A percentile compares a stretch with the other conserved stretches of the same genome.
phyloP scores from a whole-genome alignment of 2,113 vertebrate genomes.

The Cochlearius cochlearius region DNA sequence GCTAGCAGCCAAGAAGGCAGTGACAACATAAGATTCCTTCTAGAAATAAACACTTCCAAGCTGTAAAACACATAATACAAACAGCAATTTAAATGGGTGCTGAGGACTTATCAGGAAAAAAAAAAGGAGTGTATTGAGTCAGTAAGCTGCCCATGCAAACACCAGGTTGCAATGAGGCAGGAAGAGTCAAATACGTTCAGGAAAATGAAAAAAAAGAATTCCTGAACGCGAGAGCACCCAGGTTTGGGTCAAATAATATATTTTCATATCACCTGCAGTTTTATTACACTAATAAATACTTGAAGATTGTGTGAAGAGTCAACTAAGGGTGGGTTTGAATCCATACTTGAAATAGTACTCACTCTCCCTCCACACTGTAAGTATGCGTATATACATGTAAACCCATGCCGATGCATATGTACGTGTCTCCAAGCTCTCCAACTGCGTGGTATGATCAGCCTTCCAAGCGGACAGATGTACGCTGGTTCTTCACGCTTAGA shows the following conservation, averaged over 20 bases:
- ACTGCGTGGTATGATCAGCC: rapidly evolving
- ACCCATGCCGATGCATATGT: not conserved
- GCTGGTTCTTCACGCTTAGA: not conserved
- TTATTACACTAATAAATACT: not conserved
- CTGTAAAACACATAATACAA: not conserved
- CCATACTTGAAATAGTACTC: not conserved
- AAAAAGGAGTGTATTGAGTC: not conserved
- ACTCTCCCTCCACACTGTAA: not conserved
- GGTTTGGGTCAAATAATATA: not conserved
- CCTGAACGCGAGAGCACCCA: not conserved
- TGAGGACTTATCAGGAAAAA: not conserved
- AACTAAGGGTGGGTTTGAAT: not conserved
- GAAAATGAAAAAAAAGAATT: not conserved
- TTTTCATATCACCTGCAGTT: not conserved
- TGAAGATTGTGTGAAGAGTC: not conserved
- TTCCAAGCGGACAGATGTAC: not conserved
- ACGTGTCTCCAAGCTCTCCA: not conserved
- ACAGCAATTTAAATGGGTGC: not conserved
- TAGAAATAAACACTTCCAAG: not conserved
- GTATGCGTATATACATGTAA: rapidly evolving
- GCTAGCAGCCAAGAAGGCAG: not conserved
- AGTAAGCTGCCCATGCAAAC: not conserved
- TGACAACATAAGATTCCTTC: not conserved
- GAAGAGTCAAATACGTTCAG: not conserved
- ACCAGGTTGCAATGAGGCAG: not conserved